Conservation (phyloP, 2,888 invertebrate genomes). For the Hyles lineata region DNA sequence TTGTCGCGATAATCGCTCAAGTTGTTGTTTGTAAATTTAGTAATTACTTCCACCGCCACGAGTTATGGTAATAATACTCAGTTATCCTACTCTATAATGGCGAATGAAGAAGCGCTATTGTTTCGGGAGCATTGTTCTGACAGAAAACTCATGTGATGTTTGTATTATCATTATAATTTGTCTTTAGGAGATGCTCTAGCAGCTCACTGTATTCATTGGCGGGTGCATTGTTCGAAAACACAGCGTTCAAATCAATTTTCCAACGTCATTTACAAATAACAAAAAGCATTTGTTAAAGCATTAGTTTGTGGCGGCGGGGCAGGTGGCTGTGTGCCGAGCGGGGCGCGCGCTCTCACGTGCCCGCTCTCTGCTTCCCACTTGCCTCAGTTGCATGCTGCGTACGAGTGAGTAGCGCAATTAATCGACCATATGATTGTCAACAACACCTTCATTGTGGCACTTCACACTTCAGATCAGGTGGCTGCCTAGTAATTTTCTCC, state of each 20-base stretch:
- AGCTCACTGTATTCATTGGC: neutral
- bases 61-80: neutral
- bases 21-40: neutral
- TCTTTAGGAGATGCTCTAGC: neutral
- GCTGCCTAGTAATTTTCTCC: no score
- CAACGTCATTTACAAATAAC: neutral
- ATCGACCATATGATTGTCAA: neutral
- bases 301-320: neutral
- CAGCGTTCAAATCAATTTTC: conserved; percentile 13
- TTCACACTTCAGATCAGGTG: no score
- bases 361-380: neutral
- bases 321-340: neutral
- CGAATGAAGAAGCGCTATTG: neutral
- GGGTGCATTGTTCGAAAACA: neutral
- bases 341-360: conserved; percentile 7
- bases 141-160: conserved; percentile 15
- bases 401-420: neutral
- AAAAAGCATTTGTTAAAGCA: neutral
- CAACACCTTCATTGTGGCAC: no score
- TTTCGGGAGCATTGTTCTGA: neutral
- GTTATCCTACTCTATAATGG: neutral
- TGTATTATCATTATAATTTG: conserved; percentile 2
- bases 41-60: neutral
- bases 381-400: neutral
- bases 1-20: conserved; percentile 5